A percentile compares a stretch with the other conserved stretches of the same genome.
Evolutionary conservation across 2,113 vertebrate genomes (phyloP).

Genomic region (Rhinogobius similis): DNA sequence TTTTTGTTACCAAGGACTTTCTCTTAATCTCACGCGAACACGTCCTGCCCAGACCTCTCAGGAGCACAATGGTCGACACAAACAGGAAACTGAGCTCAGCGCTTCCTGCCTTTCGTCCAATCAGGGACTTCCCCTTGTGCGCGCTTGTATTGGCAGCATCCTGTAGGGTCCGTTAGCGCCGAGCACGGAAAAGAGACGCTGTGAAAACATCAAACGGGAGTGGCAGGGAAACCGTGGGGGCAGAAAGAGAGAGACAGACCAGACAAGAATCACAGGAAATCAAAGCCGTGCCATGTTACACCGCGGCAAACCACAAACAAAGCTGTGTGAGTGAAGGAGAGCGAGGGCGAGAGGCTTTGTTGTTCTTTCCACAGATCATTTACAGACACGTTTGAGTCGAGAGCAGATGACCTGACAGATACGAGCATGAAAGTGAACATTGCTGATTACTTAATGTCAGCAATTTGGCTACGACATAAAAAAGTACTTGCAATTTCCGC

Average conservation of each 20-base stretch:
- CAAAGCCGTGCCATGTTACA: slow-evolving; percentile 27
- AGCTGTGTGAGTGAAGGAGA: not conserved
- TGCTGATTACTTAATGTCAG: not conserved
- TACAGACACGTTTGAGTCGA: no score
- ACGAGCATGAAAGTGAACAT: slow-evolving; percentile 32
- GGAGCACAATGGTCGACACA: slow-evolving; percentile 41
- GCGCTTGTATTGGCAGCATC: slow-evolving; percentile 24
- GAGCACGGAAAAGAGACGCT: slow-evolving; percentile 27
- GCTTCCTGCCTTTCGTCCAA: slow-evolving; percentile 52
- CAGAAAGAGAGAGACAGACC: not conserved
- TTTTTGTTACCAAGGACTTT: slow-evolving; percentile 15
- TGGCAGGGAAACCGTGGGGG: slow-evolving; percentile 34
- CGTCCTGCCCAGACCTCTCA: slow-evolving; percentile 10
- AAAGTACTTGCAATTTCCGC: no score
- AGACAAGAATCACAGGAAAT: slow-evolving; percentile 37
- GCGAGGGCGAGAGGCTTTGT: slow-evolving; percentile 2
- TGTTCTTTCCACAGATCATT: not conserved
- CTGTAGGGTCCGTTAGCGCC: slow-evolving; percentile 42
- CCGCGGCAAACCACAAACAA: slow-evolving; percentile 10
- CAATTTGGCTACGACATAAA: not conserved
- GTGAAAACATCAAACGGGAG: slow-evolving; percentile 59
- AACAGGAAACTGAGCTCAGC: slow-evolving; percentile 52
- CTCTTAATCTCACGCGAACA: slow-evolving; percentile 21
- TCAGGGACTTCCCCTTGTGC: slow-evolving; percentile 44
- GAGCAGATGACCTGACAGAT: slow-evolving; percentile 45